Percentiles rank a stretch among this genome's conserved stretches.
These are phyloP conservation scores for Dolichallabes microphthalmus DNA, from an alignment of 2,113 vertebrate genomes.

Conservation along the genomic window DNA sequence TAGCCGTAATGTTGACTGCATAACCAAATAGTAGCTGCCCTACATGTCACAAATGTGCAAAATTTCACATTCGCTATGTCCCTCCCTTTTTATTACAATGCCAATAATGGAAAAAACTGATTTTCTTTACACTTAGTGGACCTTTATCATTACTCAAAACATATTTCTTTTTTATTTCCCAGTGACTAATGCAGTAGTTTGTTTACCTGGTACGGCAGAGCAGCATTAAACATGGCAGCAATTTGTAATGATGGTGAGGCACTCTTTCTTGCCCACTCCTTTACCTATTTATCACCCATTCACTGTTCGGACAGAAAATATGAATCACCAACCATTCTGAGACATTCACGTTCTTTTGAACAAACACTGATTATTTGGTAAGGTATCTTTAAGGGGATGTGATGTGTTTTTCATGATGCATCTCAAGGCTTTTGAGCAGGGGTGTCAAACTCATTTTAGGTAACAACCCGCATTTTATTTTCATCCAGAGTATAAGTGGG, in stretches of 20 bases:
- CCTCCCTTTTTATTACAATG: background rate
- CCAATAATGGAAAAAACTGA: background rate
- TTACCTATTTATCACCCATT: slow-evolving; percentile 31
- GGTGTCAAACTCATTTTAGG: background rate
- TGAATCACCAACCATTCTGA: slow-evolving; percentile 4
- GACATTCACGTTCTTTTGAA: background rate
- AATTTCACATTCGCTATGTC: background rate
- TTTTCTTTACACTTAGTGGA: slow-evolving; percentile 12
- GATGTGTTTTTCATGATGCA: background rate
- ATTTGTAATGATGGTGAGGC: slow-evolving; percentile 15
- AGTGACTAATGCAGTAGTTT: background rate
- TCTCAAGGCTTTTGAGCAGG: background rate
- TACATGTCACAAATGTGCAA: background rate
- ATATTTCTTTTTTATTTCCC: slow-evolving; percentile 2
- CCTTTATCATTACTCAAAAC: slow-evolving; percentile 4
- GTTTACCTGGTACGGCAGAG: slow-evolving; percentile 30
- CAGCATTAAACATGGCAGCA: slow-evolving; percentile 19
- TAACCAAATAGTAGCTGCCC: background rate
- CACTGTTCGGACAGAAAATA: slow-evolving; percentile 34
- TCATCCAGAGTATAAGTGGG: background rate
- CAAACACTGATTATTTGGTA: background rate
- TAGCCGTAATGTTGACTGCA: background rate
- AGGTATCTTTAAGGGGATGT: background rate
- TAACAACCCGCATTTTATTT: too few species aligned
- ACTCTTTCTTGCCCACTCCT: slow-evolving; percentile 21